phyloP scores from a whole-genome alignment of 2,888 invertebrate genomes.

The Nemoura dubitans region DNA sequence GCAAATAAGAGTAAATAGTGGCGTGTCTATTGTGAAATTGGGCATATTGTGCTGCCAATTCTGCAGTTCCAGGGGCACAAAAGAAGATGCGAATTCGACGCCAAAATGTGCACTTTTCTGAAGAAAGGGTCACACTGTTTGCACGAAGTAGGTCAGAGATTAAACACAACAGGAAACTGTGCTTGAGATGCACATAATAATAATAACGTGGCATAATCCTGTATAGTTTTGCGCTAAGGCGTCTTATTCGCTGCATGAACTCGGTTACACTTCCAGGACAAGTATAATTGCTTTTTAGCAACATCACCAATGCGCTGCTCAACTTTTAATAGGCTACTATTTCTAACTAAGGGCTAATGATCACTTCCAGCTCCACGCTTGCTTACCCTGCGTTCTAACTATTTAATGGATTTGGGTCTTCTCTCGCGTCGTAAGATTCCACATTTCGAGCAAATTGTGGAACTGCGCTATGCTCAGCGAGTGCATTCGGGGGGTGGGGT shows the following conservation, averaged over 20 bases:
- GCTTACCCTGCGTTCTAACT: conserved; percentile 40
- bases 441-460: conserved; percentile 35
- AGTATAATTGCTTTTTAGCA: conserved; percentile 36
- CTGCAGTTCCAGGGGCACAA: background rate
- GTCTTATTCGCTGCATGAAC: background rate
- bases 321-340: conserved; percentile 35
- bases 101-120: conserved; percentile 26
- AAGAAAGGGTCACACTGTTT: background rate
- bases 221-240: conserved; percentile 23
- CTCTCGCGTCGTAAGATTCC: background rate
- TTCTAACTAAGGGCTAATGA: conserved; percentile 26
- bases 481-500: background rate
- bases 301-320: background rate
- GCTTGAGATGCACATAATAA: background rate
- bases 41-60: background rate
- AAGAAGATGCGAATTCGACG: background rate
- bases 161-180: background rate
- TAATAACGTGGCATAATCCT: background rate
- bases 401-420: conserved; percentile 37
- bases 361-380: conserved; percentile 40
- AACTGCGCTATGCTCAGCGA: background rate
- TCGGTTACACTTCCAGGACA: background rate
- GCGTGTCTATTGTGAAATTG: background rate
- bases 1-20: conserved; percentile 12
- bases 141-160: conserved; percentile 28